These are phyloP conservation scores for Cyclina sinensis DNA, from an alignment of 1,140 invertebrate species.

Conservation along the genomic window DNA sequence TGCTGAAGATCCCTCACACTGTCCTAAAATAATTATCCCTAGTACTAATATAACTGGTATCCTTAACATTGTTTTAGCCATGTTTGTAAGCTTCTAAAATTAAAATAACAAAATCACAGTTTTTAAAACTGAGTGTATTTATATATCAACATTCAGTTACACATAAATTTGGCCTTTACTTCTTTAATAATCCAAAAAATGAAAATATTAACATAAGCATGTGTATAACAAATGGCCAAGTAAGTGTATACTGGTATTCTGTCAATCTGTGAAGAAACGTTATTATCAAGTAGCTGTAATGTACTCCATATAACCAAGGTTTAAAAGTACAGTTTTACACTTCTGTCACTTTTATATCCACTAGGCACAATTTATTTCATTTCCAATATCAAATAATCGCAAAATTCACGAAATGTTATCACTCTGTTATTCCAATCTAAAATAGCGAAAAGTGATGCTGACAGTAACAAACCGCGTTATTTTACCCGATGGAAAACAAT, in stretches of 20 bases:
- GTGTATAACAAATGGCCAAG: neutral
- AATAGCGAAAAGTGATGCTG: neutral
- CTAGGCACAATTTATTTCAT: too few relatives aligned
- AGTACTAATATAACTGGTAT: constrained; percentile 43
- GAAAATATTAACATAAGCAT: constrained; percentile 1
- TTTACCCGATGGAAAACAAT: neutral
- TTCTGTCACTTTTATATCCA: too few relatives aligned
- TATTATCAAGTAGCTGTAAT: too few relatives aligned
- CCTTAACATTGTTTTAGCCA: constrained; percentile 6
- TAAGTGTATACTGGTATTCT: neutral
- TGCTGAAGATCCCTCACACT: neutral
- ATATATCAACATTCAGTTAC: too few relatives aligned
- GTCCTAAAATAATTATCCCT: constrained; percentile 6
- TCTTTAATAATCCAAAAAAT: constrained; percentile 2
- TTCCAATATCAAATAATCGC: too few relatives aligned
- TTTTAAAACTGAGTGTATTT: too few relatives aligned
- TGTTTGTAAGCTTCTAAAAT: constrained; percentile 19
- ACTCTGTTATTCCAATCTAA: neutral
- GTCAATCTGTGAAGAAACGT: too few relatives aligned
- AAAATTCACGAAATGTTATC: neutral
- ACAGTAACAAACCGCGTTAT: neutral
- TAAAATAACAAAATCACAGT: too few relatives aligned
- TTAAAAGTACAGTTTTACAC: too few relatives aligned
- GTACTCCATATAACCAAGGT: too few relatives aligned
- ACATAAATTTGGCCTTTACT: neutral